phyloP scores from a whole-genome alignment of 2,113 vertebrate genomes.

The Xiphophorus couchianus region DNA sequence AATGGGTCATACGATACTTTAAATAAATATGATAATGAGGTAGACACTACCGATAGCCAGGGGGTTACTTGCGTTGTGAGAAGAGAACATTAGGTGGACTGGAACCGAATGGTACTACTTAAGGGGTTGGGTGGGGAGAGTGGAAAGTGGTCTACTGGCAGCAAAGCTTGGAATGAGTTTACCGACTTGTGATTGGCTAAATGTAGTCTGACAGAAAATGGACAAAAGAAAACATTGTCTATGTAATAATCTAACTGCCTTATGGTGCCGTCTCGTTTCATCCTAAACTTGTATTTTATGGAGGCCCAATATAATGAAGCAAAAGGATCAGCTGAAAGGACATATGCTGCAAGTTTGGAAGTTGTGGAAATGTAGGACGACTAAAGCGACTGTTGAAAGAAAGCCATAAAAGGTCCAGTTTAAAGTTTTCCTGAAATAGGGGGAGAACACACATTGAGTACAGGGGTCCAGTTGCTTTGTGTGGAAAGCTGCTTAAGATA shows the following conservation, averaged over 20 bases:
- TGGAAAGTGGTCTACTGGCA: background rate
- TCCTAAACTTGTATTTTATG: background rate
- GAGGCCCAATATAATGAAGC: background rate
- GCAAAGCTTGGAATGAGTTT: background rate
- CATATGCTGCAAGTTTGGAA: no score
- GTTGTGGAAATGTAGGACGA: no score
- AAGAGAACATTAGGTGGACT: constrained; percentile 44
- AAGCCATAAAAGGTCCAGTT: no score
- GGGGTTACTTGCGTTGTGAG: constrained; percentile 67
- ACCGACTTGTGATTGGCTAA: background rate
- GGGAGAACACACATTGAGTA: background rate
- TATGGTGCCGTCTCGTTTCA: background rate
- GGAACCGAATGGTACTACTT: constrained; percentile 31
- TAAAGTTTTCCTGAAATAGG: no score
- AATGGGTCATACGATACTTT: constrained; percentile 81
- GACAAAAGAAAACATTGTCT: background rate
- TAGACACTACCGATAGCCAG: constrained; percentile 61
- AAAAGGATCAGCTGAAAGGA: background rate
- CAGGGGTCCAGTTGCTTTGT: background rate
- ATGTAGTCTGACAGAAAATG: background rate
- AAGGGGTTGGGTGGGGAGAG: background rate
- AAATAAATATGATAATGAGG: constrained; percentile 85
- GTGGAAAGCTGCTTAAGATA: no score
- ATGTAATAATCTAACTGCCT: background rate
- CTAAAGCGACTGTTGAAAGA: no score